Conservation (phyloP, 2,888 invertebrate genomes). For the Nephrocerus scutellatus region DNA sequence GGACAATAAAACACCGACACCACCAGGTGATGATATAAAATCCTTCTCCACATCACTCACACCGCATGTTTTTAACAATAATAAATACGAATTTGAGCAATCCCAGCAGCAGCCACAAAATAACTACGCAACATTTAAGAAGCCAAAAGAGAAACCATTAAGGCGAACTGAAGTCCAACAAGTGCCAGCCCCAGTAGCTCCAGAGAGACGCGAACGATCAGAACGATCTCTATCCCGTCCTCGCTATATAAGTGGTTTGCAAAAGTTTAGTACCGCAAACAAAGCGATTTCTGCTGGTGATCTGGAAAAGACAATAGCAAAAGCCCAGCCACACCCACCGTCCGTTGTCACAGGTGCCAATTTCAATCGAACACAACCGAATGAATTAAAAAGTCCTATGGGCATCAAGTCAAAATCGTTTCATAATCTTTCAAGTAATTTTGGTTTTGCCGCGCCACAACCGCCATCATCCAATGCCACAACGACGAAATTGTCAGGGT, state of each 20-base stretch:
- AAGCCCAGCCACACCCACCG: slow-evolving; percentile 11
- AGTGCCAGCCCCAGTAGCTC: slow-evolving; percentile 5
- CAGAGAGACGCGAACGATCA: slow-evolving; percentile 19
- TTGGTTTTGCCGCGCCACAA: slow-evolving; percentile 23
- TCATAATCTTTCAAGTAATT: slow-evolving; percentile 41
- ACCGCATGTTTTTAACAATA: slow-evolving; percentile 23
- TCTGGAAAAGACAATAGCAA: slow-evolving; percentile 24
- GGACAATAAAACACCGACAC: no score
- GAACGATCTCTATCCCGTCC: slow-evolving; percentile 42
- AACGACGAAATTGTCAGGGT: slow-evolving; percentile 25
- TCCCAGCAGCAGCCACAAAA: slow-evolving; percentile 2
- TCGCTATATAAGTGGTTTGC: slow-evolving; percentile 40
- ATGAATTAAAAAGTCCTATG: slow-evolving; percentile 44
- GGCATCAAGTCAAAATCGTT: slow-evolving; percentile 47
- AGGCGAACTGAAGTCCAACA: slow-evolving; percentile 17
- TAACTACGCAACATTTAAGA: slow-evolving; percentile 39
- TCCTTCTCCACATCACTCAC: slow-evolving; percentile 7
- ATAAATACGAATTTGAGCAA: slow-evolving; percentile 25
- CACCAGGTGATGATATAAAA: no score
- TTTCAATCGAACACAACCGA: slow-evolving; percentile 21
- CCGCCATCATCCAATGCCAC: slow-evolving; percentile 13
- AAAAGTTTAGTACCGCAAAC: slow-evolving; percentile 35
- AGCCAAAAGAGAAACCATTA: slow-evolving; percentile 36
- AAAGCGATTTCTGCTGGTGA: slow-evolving; percentile 43
- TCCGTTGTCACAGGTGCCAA: slow-evolving; percentile 12